A percentile compares a stretch with the other conserved stretches of the same genome.
These are phyloP conservation scores for Trissoscelio sp. DNA, from an alignment of 2,888 invertebrate genomes.

Conservation along the genomic window DNA sequence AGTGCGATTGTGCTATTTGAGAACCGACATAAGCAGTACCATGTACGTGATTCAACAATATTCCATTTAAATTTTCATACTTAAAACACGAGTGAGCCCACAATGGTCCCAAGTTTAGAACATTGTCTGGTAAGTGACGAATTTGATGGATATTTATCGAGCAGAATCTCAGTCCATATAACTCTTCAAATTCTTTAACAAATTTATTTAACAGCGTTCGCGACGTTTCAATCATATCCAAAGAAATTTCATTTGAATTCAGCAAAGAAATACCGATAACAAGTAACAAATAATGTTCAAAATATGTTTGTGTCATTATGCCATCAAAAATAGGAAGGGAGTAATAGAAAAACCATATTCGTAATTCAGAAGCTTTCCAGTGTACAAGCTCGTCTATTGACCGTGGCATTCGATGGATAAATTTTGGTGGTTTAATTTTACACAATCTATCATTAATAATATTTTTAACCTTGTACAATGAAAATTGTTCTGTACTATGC, in stretches of 20 bases:
- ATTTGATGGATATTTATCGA: slow-evolving; percentile 45
- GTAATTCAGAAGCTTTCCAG: slow-evolving; percentile 70
- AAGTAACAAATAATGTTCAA: slow-evolving; percentile 15
- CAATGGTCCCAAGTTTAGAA: slow-evolving; percentile 26
- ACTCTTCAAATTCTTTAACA: slow-evolving; percentile 29
- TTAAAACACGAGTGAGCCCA: slow-evolving; percentile 57
- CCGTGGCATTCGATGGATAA: slow-evolving; percentile 64
- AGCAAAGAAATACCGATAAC: slow-evolving; percentile 17
- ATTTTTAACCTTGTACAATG: slow-evolving; percentile 25
- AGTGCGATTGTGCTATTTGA: slow-evolving; percentile 41
- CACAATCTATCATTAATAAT: slow-evolving; percentile 47
- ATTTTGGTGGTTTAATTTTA: slow-evolving; percentile 62
- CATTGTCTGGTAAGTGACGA: slow-evolving; percentile 54
- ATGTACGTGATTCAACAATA: slow-evolving; percentile 45
- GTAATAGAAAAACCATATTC: slow-evolving; percentile 51
- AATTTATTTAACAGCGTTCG: slow-evolving; percentile 25
- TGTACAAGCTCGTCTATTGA: slow-evolving; percentile 56
- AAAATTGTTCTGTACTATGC: slow-evolving; percentile 2
- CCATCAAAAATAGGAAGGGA: slow-evolving; percentile 18
- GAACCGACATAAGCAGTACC: slow-evolving; percentile 39
- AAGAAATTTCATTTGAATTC: background rate
- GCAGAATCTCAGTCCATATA: slow-evolving; percentile 40
- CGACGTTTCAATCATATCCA: slow-evolving; percentile 16
- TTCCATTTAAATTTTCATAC: slow-evolving; percentile 66
- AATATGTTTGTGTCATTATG: slow-evolving; percentile 20